Evolutionary conservation across 2,888 invertebrate genomes (phyloP).

Genomic region (Drosophila cognata): DNA sequence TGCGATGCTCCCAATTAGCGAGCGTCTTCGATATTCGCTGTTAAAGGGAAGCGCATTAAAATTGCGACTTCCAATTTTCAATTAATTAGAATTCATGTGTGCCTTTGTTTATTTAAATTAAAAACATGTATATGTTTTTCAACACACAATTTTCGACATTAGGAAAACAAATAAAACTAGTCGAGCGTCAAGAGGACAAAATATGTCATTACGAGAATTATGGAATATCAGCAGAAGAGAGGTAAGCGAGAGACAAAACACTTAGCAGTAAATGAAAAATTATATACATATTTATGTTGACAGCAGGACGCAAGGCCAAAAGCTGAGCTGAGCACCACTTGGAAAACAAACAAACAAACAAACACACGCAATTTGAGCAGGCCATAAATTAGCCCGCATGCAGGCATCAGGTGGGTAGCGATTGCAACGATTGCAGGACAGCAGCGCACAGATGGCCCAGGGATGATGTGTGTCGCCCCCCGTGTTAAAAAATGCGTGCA

Average conservation of each 20-base stretch:
- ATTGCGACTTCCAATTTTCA: neutral
- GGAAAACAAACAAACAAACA: conserved; percentile 39
- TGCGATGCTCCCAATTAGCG: neutral
- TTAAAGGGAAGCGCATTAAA: neutral
- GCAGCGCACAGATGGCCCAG: conserved; percentile 28
- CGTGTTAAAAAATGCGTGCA: conserved; percentile 60
- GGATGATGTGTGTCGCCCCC: conserved; percentile 2
- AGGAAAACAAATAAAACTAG: conserved; percentile 67
- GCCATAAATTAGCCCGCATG: conserved; percentile 80
- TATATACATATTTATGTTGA: conserved; percentile 37
- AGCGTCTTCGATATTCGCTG: neutral
- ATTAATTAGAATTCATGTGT: neutral
- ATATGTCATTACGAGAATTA: conserved; percentile 74
- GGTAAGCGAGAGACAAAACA: conserved; percentile 45
- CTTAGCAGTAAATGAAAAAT: conserved; percentile 74
- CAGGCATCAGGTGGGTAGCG: conserved; percentile 52
- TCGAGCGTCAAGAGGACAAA: conserved; percentile 57
- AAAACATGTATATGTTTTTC: neutral
- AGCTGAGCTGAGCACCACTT: conserved; percentile 5
- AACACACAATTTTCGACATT: conserved; percentile 29
- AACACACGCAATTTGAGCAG: conserved; percentile 56
- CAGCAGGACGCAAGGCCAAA: conserved; percentile 36
- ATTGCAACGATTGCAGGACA: conserved; percentile 43
- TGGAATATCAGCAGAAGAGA: conserved; percentile 57
- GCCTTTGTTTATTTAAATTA: neutral